Evolutionary conservation across 2,888 invertebrate genomes (phyloP).

Genomic region (Drosophila merina): DNA sequence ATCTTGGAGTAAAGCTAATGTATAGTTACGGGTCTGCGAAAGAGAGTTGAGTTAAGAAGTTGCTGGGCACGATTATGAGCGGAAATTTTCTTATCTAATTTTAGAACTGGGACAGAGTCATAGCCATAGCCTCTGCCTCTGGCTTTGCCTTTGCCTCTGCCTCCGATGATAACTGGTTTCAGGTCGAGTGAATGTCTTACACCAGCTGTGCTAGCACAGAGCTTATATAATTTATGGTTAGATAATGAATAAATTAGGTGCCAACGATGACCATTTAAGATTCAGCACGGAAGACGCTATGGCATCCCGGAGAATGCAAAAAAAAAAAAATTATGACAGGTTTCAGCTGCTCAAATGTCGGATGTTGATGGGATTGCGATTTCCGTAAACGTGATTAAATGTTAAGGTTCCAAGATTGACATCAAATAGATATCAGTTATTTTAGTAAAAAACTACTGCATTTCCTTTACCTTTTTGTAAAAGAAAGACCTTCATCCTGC

Average conservation of each 20-base stretch:
- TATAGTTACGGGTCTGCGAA: background rate
- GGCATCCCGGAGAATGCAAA: slow-evolving; percentile 4
- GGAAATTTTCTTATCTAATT: slow-evolving; percentile 47
- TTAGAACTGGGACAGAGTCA: slow-evolving; percentile 35
- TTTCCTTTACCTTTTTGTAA: too few relatives aligned
- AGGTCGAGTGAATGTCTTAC: slow-evolving; percentile 18
- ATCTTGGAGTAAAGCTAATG: background rate
- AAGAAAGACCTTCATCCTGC: too few relatives aligned
- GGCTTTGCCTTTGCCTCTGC: too few relatives aligned
- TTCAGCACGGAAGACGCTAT: background rate
- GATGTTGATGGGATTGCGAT: background rate
- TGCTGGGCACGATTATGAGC: slow-evolving; percentile 14
- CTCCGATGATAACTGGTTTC: slow-evolving; percentile 35
- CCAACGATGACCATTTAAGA: slow-evolving; percentile 19
- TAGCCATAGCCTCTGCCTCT: too few relatives aligned
- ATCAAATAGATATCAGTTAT: background rate
- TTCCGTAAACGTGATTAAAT: slow-evolving; percentile 2
- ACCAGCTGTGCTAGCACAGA: slow-evolving; percentile 37
- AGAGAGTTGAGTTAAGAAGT: slow-evolving; percentile 16
- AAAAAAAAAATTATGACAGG: slow-evolving; percentile 6
- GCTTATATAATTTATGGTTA: slow-evolving; percentile 38
- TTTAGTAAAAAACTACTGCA: too few relatives aligned
- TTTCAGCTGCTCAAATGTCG: background rate
- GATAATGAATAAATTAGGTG: slow-evolving; percentile 41
- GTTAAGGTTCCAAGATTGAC: background rate